These are phyloP conservation scores for Coremacera marginata DNA, from an alignment of 2,888 invertebrate species.

Conservation along the genomic window DNA sequence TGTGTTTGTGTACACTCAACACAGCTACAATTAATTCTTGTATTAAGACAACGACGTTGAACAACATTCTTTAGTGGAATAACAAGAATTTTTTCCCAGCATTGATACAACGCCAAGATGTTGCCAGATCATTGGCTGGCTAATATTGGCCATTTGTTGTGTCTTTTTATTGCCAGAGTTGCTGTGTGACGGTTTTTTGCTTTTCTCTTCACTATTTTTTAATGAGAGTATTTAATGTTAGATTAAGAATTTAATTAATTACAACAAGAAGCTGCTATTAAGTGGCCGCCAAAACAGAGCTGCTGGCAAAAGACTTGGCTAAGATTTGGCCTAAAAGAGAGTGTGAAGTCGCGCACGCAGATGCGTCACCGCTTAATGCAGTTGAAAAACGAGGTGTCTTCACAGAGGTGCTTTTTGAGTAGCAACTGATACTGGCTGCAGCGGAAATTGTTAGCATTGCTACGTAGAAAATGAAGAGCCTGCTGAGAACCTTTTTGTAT, in stretches of 20 bases:
- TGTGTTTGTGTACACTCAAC: not conserved
- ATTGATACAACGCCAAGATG: not conserved
- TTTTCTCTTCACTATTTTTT: not conserved
- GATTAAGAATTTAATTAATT: conserved; percentile 22
- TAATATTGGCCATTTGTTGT: conserved; percentile 24
- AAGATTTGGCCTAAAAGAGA: no score
- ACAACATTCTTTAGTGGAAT: conserved; percentile 9
- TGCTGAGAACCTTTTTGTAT: not conserved
- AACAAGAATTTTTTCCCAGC: conserved; percentile 25
- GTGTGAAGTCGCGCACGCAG: not conserved
- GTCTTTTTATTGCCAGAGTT: conserved; percentile 7
- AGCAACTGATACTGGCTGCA: not conserved
- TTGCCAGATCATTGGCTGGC: conserved; percentile 17
- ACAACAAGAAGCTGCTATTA: not conserved
- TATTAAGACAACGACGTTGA: not conserved
- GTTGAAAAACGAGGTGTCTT: no score
- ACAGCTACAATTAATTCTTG: not conserved
- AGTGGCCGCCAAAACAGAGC: not conserved
- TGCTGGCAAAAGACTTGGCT: no score
- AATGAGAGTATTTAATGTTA: conserved; percentile 7
- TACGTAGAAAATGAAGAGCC: not conserved
- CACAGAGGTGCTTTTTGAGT: not conserved
- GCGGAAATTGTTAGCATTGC: conserved; percentile 16
- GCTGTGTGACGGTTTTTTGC: not conserved
- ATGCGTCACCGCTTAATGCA: conserved; percentile 14